Base-by-base conservation (phyloP, 2,113 vertebrate genomes). In the Oreocharis arfaki region DNA sequence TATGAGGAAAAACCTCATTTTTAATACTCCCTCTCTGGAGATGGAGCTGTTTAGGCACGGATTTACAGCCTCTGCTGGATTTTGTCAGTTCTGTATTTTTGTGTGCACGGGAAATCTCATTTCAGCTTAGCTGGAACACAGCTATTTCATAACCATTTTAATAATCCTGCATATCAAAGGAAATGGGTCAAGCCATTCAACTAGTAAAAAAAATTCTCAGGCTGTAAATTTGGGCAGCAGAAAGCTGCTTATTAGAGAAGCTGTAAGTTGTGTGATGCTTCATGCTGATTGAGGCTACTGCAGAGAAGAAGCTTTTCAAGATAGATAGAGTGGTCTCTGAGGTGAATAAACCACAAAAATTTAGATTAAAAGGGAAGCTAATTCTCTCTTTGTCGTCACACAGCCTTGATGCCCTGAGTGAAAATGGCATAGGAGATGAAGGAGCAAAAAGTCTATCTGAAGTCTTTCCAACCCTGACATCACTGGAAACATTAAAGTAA, bases 401-500 rank as follows among this genome's bases (percentile, higher is more conserved):
- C 93, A 99, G 99, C 96, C 97, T 99, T 27, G 99, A 99, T 91
- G 96, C 98, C 2, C 96, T 98, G 55, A 98, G 97, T 15, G 98
- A 99, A 79, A 99, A 99, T 93, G 98, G 98, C 94, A 98, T 99
- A 3, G 99, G 98, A 35, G 99, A 99, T 65, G 76, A 96, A 77
- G 99, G 98, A 44, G 98, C 98, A 7, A 96, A 96, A n/a, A 97
- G 97, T 52, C 94, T 99, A 46, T 98, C 98, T 7, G 93, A 96
- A 61, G 98, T 97, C 42, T 97, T 99, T 81, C 95, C 97, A 32
- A 97, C 93, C 28, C 97, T 99, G 65, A 95, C 75, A 53, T 98
- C 97, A 24, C 97, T 99, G 94, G 98, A 99, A 97, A 98, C 98
- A 6, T 98, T 99, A 26, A 99, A 99, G 99, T 99, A 94, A 98